Percentiles rank a stretch among this genome's conserved stretches.
These are phyloP conservation scores for Atta cephalotes DNA, from an alignment of 1,140 invertebrate species.

Conservation along the genomic window DNA sequence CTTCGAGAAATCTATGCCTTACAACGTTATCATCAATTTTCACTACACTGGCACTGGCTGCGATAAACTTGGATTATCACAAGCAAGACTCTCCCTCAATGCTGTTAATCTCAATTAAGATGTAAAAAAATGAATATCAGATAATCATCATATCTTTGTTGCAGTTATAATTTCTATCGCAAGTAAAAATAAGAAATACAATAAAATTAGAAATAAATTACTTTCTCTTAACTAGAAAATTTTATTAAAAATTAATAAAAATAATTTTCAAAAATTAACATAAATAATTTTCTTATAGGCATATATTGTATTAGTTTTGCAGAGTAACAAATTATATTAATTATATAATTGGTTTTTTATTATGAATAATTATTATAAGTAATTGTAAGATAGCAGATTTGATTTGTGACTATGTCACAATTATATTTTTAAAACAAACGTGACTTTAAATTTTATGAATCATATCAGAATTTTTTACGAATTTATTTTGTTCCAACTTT, in stretches of 20 bases:
- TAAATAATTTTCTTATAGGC: too few species aligned
- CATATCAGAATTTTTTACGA: too few species aligned
- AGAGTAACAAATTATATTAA: too few species aligned
- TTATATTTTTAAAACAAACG: too few species aligned
- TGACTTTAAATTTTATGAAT: too few species aligned
- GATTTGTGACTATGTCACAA: too few species aligned
- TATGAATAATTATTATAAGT: too few species aligned
- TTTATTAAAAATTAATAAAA: background rate
- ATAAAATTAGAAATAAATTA: background rate
- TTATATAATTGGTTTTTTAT: too few species aligned
- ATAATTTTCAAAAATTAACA: too few species aligned
- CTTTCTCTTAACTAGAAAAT: background rate
- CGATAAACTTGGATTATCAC: slow-evolving; percentile 66
- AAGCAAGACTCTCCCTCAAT: slow-evolving; percentile 54
- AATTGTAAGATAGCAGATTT: too few species aligned
- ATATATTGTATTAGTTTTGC: too few species aligned
- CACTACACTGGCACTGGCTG: background rate
- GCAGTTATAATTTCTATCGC: background rate
- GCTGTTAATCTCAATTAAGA: slow-evolving; percentile 62
- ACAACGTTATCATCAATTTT: slow-evolving; percentile 57
- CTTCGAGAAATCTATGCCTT: slow-evolving; percentile 39
- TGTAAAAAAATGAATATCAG: slow-evolving; percentile 47
- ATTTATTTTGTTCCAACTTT: too few species aligned
- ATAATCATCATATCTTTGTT: background rate
- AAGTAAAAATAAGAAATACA: background rate